These are phyloP conservation scores for Erebia aethiops DNA, from an alignment of 2,888 invertebrate species.

Conservation along the genomic window DNA sequence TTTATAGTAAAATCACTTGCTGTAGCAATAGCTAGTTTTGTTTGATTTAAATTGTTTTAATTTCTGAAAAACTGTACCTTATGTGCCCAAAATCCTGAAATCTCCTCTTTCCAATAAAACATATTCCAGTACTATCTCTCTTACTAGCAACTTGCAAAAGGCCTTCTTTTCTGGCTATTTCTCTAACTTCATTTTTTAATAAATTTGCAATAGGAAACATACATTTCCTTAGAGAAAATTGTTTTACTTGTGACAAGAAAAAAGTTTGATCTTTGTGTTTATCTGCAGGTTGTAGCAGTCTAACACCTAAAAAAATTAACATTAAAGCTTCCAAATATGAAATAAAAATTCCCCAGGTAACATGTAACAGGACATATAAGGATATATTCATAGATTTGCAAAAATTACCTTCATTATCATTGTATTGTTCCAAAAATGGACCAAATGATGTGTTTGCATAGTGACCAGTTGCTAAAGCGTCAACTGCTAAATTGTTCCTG, in stretches of 20 bases:
- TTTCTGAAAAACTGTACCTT: too few species aligned
- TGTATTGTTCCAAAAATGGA: slow-evolving; percentile 86
- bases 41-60: too few species aligned
- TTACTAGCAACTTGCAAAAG: slow-evolving; percentile 87
- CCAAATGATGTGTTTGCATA: slow-evolving; percentile 95
- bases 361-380: too few species aligned
- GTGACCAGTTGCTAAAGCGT: slow-evolving; percentile 98
- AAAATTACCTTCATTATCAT: slow-evolving; percentile 75
- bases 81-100: slow-evolving; percentile 95
- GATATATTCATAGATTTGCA: not conserved
- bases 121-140: slow-evolving; percentile 96
- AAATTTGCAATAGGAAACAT: slow-evolving; percentile 96
- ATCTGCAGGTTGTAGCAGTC: slow-evolving; percentile 88
- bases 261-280: slow-evolving; percentile 96
- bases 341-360: not conserved
- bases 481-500: slow-evolving; percentile 86
- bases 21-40: too few species aligned
- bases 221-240: slow-evolving; percentile 88
- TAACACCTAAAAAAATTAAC: slow-evolving; percentile 79
- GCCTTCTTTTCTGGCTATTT: slow-evolving; percentile 88
- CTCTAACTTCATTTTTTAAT: slow-evolving; percentile 89
- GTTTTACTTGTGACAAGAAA: slow-evolving; percentile 93
- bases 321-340: not conserved
- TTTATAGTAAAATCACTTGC: too few species aligned
- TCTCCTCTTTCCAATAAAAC: slow-evolving; percentile 95